phyloP scores from a whole-genome alignment of 2,797 vertebrate species.

The Melanotaenia nigrans region DNA sequence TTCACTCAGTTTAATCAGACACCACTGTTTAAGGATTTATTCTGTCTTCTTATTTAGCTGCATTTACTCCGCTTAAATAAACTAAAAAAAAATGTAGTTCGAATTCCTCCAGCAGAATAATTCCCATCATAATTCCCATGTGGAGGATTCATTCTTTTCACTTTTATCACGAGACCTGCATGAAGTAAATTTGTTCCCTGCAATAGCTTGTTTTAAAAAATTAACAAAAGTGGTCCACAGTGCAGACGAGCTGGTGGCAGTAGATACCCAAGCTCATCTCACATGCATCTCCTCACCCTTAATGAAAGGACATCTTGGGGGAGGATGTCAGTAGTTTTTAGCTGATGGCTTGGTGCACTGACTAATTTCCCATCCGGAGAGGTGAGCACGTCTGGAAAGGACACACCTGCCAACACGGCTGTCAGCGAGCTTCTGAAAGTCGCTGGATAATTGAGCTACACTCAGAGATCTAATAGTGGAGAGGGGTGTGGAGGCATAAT shows the following conservation, averaged over 20 bases:
- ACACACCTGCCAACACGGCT: conserved; percentile 82
- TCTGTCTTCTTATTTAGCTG: not conserved
- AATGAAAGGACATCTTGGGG: conserved; percentile 75
- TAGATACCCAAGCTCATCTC: conserved; percentile 51
- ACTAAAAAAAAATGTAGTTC: not conserved
- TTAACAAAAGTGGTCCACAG: not conserved
- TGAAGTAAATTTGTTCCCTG: conserved; percentile 17
- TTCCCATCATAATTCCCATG: not conserved
- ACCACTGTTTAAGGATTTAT: not conserved
- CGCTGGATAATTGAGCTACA: conserved; percentile 79
- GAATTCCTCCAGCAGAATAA: not conserved
- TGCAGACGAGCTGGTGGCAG: conserved; percentile 10
- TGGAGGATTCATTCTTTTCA: conserved; percentile 6
- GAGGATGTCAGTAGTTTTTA: conserved; percentile 66
- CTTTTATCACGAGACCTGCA: conserved; percentile 9
- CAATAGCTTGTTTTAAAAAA: conserved; percentile 1
- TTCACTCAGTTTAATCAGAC: not conserved
- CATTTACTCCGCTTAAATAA: not conserved
- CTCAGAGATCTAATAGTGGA: conserved; percentile 63
- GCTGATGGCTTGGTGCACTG: conserved; percentile 68
- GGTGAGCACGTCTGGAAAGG: conserved; percentile 76
- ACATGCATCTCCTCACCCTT: conserved; percentile 49
- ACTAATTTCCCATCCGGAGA: conserved; percentile 76
- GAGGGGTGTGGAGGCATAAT: conserved; percentile 74
- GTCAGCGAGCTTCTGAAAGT: conserved; percentile 73